Evolutionary conservation across 2,113 vertebrate species (phyloP).

Genomic region (Pollimyrus isidori): DNA sequence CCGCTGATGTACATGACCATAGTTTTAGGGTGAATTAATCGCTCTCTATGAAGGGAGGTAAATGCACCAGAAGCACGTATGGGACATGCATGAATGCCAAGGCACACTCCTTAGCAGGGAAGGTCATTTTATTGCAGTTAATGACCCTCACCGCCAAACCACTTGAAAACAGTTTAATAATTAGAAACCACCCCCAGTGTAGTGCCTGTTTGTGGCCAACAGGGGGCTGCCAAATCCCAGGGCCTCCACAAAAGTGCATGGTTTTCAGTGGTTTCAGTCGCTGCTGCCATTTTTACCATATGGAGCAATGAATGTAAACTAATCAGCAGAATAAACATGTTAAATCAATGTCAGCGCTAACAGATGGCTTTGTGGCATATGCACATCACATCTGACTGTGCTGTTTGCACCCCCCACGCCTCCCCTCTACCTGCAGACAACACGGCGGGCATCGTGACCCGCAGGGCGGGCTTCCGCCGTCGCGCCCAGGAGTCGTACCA

Average conservation of each 20-base stretch:
- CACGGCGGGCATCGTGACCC: slow-evolving; percentile 84
- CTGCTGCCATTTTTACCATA: neutral
- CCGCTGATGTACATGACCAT: neutral
- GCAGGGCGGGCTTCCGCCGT: slow-evolving; percentile 77
- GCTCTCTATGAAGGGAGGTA: neutral
- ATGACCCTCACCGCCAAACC: neutral
- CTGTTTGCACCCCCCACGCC: neutral
- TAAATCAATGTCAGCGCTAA: neutral
- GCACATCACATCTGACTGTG: neutral
- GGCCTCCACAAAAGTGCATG: neutral
- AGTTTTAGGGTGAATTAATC: neutral
- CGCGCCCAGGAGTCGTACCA: slow-evolving; percentile 82
- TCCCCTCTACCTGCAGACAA: slow-evolving; percentile 66
- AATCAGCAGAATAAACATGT: neutral
- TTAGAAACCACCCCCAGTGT: neutral
- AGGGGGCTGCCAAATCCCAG: neutral
- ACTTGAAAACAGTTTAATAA: neutral
- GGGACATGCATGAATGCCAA: neutral
- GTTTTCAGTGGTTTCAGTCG: neutral
- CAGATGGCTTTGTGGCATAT: neutral
- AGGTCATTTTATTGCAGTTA: neutral
- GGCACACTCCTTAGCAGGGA: neutral
- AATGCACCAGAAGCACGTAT: neutral
- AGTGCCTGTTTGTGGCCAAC: neutral
- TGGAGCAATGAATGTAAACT: neutral